Conservation (phyloP, 1,140 invertebrate genomes). For the Ruditapes philippinarum region DNA sequence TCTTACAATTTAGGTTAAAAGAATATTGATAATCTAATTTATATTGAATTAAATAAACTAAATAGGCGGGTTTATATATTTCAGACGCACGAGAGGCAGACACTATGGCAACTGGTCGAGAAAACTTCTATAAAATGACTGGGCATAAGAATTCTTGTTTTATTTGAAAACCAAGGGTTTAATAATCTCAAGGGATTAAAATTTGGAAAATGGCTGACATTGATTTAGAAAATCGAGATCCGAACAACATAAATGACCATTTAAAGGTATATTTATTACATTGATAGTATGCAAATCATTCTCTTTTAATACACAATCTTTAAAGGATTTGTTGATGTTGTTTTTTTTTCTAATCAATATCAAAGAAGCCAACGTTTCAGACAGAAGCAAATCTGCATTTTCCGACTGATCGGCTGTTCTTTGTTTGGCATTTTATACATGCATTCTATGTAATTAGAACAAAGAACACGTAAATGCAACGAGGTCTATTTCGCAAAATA, state of each 20-base stretch:
- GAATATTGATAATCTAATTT: conserved; percentile 33
- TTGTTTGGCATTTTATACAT: too few species aligned
- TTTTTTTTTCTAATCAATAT: too few species aligned
- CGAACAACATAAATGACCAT: conserved; percentile 39
- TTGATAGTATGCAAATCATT: too few species aligned
- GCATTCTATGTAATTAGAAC: too few species aligned
- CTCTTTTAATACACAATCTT: too few species aligned
- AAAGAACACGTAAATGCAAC: too few species aligned
- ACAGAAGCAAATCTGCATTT: too few species aligned
- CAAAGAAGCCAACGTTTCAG: too few species aligned
- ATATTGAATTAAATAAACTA: not conserved
- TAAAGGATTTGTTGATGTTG: too few species aligned
- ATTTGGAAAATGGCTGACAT: not conserved
- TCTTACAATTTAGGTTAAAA: not conserved
- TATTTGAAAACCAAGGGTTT: not conserved
- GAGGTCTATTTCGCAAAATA: too few species aligned
- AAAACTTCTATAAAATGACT: not conserved
- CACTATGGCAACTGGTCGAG: not conserved
- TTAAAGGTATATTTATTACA: conserved; percentile 22
- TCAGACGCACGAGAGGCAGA: not conserved
- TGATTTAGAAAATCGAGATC: conserved; percentile 44
- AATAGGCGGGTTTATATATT: conserved; percentile 20
- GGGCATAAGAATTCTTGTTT: not conserved
- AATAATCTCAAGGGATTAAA: not conserved
- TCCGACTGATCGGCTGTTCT: too few species aligned